phyloP scores from a whole-genome alignment of 2,113 vertebrate genomes.

The Gasterosteus nipponicus region DNA sequence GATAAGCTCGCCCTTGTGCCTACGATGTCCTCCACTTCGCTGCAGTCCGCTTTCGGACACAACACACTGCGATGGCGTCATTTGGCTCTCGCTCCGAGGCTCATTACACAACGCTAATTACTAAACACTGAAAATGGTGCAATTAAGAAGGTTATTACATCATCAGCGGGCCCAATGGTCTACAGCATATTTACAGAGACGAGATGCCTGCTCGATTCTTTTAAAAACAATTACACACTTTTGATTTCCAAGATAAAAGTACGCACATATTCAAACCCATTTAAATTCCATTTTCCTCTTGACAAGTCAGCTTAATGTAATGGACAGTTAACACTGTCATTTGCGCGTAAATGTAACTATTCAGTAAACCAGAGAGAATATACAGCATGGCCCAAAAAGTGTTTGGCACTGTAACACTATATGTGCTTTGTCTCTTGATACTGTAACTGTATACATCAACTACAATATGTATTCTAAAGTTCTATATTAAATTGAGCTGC shows the following conservation, averaged over 20 bases:
- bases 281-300: constrained; percentile 68
- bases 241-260: constrained; percentile 48
- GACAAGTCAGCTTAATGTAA: constrained; percentile 54
- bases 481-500: neutral
- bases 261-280: constrained; percentile 46
- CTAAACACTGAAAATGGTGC: constrained; percentile 79
- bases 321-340: constrained; percentile 56
- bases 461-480: neutral
- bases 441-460: neutral
- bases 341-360: constrained; percentile 48
- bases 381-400: neutral
- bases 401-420: neutral
- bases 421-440: neutral
- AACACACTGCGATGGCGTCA: constrained; percentile 62
- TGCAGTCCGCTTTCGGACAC: constrained; percentile 58
- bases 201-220: constrained; percentile 54
- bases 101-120: constrained; percentile 80
- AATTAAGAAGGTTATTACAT: constrained; percentile 79
- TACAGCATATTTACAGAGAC: constrained; percentile 71
- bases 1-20: constrained; percentile 53
- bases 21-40: constrained; percentile 61
- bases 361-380: constrained; percentile 11
- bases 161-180: constrained; percentile 76
- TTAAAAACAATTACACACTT: constrained; percentile 69
- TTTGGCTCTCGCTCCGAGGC: constrained; percentile 71